Evolutionary conservation across 2,888 invertebrate genomes (phyloP).

Genomic region (Drosophila neotestacea): DNA sequence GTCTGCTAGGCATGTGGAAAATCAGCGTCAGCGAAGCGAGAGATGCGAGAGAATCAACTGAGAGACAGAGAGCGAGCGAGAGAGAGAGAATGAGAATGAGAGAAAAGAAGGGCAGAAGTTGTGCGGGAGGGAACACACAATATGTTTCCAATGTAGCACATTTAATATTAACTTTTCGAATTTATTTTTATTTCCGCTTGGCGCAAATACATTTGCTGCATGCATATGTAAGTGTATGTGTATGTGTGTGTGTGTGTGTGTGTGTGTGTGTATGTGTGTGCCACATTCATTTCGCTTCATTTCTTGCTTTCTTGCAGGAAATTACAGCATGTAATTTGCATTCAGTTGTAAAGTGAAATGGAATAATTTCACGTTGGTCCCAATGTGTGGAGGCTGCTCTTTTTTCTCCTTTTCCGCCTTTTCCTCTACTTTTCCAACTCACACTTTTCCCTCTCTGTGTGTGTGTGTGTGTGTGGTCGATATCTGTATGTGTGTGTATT

Average conservation of each 20-base stretch:
- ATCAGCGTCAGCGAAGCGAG: conserved; percentile 68
- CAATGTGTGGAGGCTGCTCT: conserved; percentile 32
- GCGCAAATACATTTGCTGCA: conserved; percentile 70
- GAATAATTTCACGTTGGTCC: conserved; percentile 76
- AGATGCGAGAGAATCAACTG: conserved; percentile 17
- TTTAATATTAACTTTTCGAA: conserved; percentile 80
- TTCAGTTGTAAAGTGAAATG: conserved; percentile 80
- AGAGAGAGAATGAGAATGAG: conserved; percentile 3
- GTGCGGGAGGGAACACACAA: conserved; percentile 49
- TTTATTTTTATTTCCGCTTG: conserved; percentile 76
- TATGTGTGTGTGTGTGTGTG: conserved; percentile 15
- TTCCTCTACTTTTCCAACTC: too few relatives aligned
- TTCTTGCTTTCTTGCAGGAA: conserved; percentile 79
- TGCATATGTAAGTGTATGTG: conserved; percentile 5
- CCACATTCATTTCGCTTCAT: conserved; percentile 79
- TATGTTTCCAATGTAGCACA: conserved; percentile 79
- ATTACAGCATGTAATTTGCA: conserved; percentile 80
- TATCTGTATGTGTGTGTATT: conserved; percentile 58
- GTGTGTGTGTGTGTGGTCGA: conserved; percentile 39
- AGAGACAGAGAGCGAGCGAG: conserved; percentile 3
- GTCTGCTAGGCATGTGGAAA: conserved; percentile 77
- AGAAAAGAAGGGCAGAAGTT: background rate
- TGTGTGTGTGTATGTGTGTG: conserved; percentile 42
- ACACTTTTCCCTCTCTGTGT: background rate
- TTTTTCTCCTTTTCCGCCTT: background rate